Percentiles rank a stretch among this genome's conserved stretches.
Evolutionary conservation across 2,797 vertebrate genomes (phyloP).

Genomic region (Coluber constrictor): DNA sequence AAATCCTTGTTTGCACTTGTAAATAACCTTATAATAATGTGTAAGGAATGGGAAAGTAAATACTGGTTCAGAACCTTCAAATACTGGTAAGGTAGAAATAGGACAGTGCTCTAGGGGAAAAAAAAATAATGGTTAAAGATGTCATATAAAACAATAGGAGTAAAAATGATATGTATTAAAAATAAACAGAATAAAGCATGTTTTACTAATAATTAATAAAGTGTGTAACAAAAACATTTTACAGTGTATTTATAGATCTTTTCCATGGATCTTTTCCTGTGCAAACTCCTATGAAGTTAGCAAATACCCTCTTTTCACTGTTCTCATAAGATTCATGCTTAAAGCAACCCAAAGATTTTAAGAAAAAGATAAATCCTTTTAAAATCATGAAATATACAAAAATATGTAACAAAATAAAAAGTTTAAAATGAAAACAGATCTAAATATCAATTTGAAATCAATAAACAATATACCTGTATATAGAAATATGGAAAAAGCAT

Average conservation of each 20-base stretch:
- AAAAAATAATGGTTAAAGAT: neutral
- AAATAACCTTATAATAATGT: neutral
- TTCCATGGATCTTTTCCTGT: neutral
- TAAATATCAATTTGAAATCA: neutral
- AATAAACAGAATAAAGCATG: neutral
- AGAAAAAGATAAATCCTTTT: neutral
- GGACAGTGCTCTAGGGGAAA: neutral
- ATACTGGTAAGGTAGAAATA: neutral
- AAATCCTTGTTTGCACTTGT: neutral
- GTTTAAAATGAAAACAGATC: neutral
- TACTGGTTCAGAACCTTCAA: neutral
- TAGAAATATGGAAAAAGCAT: neutral
- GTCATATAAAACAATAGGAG: neutral
- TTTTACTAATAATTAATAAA: neutral
- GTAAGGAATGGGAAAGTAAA: accelerated
- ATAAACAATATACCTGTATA: neutral
- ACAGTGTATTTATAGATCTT: neutral
- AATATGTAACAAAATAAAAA: neutral
- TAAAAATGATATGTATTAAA: neutral
- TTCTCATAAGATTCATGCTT: neutral
- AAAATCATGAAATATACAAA: neutral
- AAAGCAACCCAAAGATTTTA: neutral
- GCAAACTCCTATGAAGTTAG: neutral
- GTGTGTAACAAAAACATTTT: neutral
- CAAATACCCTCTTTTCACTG: neutral